Percentiles rank a stretch among this genome's conserved stretches.
phyloP scores from a whole-genome alignment of 1,140 invertebrate species.

The Heliconius himera region DNA sequence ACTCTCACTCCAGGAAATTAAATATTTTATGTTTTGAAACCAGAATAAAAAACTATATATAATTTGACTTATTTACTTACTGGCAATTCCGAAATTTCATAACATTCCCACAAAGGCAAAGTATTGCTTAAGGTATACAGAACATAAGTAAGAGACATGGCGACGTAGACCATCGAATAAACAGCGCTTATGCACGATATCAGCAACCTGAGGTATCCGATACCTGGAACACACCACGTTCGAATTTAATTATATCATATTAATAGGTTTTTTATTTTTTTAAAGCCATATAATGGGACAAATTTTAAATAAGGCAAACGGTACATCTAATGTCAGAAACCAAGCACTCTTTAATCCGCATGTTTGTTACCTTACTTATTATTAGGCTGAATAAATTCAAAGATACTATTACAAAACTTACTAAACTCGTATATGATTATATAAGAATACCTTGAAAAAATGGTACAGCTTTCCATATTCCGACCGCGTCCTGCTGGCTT shows the following conservation, averaged over 20 bases:
- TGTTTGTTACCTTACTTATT: too few species aligned
- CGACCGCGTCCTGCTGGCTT: constrained; percentile 88
- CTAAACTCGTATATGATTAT: constrained; percentile 1
- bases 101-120: constrained; percentile 80
- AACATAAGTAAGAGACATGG: constrained; percentile 79
- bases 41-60: not conserved
- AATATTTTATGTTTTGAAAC: too few species aligned
- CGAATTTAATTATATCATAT: too few species aligned
- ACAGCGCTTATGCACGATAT: constrained; percentile 76
- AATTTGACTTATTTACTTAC: constrained; percentile 29
- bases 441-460: constrained; percentile 85
- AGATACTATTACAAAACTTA: not conserved
- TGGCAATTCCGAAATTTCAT: constrained; percentile 50
- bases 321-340: too few species aligned
- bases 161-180: constrained; percentile 82
- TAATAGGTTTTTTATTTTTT: too few species aligned
- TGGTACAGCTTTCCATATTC: constrained; percentile 90
- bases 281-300: too few species aligned
- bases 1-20: too few species aligned
- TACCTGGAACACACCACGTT: constrained; percentile 75
- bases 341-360: too few species aligned
- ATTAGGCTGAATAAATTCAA: too few species aligned
- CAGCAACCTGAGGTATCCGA: constrained; percentile 82
- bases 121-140: constrained; percentile 80
- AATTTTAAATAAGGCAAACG: too few species aligned